Evolutionary conservation across 2,797 vertebrate species (phyloP), one percentile per base, ranked within the genome.

Genomic region (Lateolabrax maculatus): DNA sequence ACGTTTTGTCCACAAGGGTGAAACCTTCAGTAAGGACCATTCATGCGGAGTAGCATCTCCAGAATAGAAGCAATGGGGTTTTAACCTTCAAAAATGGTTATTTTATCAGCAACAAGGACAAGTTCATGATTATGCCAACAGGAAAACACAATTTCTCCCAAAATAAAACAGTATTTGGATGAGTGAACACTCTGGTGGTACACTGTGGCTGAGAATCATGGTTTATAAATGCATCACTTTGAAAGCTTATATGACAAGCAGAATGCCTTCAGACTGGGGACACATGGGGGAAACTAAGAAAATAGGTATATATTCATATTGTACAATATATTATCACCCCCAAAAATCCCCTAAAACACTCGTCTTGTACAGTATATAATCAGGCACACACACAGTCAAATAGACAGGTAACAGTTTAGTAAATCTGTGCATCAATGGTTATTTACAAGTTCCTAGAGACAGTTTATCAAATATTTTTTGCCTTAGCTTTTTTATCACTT

Each of bases 151-250:
- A 48, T 68, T 75, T 72, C 15, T 74, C 18, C 78, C 46, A 52
- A 78, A 81, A 87, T 74, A 77, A 81, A 79, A 67, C 36, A 41
- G 25, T 62, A 36, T 66, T 76, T 78, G 79, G 75, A 62, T 80
- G 69, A 84, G 63, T 81, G 77, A 79, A 83, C 27, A 41, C 31
- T 52, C 49, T 53, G n/a, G 41, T 68, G 39, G 72, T 66, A 71
- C 76, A 75, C 31, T 67, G 57, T 79, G 67, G 64, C 52, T 63
- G 34, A 70, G 75, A 76, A 80, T 77, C 70, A 80, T 89, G 71
- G 67, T 90, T 90, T 89, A 87, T 87, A 72, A 83, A 85, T 89
- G 64, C 44, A 61, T 83, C 56, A 73, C 71, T 87, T 91, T 84
- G 62, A 87, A 75, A 86, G 73, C 34, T 52, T 84, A 73, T 89